Conservation (phyloP, 2,888 invertebrate species). For the Linyphia triangularis region DNA sequence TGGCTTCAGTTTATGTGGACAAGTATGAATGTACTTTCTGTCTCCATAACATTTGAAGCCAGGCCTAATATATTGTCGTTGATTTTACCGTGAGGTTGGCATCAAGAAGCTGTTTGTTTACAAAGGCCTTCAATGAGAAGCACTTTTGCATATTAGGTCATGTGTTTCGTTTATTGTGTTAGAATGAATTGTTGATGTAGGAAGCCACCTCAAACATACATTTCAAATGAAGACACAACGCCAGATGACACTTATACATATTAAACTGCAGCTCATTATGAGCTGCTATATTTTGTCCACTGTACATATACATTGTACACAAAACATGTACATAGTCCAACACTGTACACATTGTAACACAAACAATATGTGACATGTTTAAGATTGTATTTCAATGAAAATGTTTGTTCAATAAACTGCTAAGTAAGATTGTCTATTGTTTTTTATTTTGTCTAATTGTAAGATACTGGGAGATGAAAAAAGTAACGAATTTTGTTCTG, state of each 20-base stretch:
- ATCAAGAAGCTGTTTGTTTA: too few relatives aligned
- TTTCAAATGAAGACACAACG: constrained; percentile 42
- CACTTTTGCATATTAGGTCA: constrained; percentile 42
- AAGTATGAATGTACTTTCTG: background rate
- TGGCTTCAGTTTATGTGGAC: background rate
- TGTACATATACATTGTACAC: constrained; percentile 75
- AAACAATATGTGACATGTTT: constrained; percentile 65
- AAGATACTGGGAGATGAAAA: too few relatives aligned
- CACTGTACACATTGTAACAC: constrained; percentile 75
- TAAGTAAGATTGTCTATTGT: constrained; percentile 30
- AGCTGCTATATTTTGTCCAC: constrained; percentile 67
- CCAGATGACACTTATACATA: constrained; percentile 59
- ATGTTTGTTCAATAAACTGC: constrained; percentile 74
- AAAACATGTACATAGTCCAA: constrained; percentile 75
- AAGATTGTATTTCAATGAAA: constrained; percentile 59
- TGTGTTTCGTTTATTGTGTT: constrained; percentile 32
- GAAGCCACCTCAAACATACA: constrained; percentile 57
- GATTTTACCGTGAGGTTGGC: too few relatives aligned
- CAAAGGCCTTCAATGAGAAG: too few relatives aligned
- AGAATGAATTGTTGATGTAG: constrained; percentile 22
- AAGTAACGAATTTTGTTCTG: too few relatives aligned
- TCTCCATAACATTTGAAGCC: too few relatives aligned
- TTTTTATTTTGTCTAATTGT: too few relatives aligned
- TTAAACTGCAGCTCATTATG: constrained; percentile 44
- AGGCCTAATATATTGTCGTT: too few relatives aligned